phyloP scores from a whole-genome alignment of 2,797 vertebrate genomes.

The Darevskia mixta region DNA sequence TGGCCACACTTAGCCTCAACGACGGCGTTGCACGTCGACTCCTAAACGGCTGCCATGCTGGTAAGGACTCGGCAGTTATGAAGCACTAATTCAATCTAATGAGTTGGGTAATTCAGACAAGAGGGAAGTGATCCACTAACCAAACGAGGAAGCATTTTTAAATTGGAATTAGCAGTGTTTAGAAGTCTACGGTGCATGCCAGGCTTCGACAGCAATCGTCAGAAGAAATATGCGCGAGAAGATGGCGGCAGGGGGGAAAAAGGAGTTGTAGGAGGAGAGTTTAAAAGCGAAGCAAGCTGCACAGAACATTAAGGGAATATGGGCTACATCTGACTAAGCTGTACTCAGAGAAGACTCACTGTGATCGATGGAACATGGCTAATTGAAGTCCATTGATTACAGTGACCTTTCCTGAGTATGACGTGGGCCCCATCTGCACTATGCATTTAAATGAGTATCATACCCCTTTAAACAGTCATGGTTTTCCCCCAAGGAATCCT shows the following conservation, averaged over 20 bases:
- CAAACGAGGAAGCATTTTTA: conserved; percentile 46
- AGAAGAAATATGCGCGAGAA: conserved; percentile 30
- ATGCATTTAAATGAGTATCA: too few relatives aligned
- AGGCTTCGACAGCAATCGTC: conserved; percentile 22
- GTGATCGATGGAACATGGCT: too few relatives aligned
- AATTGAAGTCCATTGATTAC: too few relatives aligned
- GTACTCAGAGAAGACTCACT: too few relatives aligned
- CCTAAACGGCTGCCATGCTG: conserved; percentile 39
- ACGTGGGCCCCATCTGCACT: too few relatives aligned
- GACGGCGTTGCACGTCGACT: conserved; percentile 44
- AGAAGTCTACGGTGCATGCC: conserved; percentile 11
- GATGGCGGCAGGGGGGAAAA: not conserved
- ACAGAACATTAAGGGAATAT: too few relatives aligned
- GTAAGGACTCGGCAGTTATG: conserved; percentile 40
- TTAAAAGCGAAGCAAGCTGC: conserved; percentile 10
- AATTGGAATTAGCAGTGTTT: conserved; percentile 53
- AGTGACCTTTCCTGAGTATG: too few relatives aligned
- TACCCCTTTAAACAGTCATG: too few relatives aligned
- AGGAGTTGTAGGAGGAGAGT: conserved; percentile 5
- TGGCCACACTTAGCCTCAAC: conserved; percentile 38
- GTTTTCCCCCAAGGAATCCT: too few relatives aligned
- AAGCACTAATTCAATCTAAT: conserved; percentile 57
- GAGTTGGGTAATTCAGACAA: conserved; percentile 56
- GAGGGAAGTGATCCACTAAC: conserved; percentile 40
- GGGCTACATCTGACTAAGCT: too few relatives aligned